A percentile compares a stretch with the other conserved stretches of the same genome.
phyloP scores from a whole-genome alignment of 2,888 invertebrate species.

The Fabriciana adippe region DNA sequence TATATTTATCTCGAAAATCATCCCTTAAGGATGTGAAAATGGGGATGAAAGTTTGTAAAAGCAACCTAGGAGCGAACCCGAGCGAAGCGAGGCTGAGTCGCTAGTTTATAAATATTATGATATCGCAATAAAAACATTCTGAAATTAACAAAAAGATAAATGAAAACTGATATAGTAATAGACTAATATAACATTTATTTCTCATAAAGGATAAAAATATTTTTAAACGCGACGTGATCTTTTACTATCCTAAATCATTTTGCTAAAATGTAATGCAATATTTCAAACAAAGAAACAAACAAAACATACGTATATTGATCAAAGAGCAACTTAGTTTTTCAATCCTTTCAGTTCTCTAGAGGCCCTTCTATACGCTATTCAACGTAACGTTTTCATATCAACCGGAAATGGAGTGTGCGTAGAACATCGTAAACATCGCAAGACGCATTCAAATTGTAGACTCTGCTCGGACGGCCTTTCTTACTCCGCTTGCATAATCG shows the following conservation, averaged over 20 bases:
- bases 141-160: too few species aligned
- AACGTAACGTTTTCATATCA: conserved; percentile 65
- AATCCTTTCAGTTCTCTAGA: conserved; percentile 30
- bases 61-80: too few species aligned
- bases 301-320: conserved; percentile 33
- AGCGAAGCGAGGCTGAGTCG: too few species aligned
- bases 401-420: conserved; percentile 72
- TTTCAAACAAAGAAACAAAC: neutral
- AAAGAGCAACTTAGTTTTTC: conserved; percentile 43
- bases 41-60: too few species aligned
- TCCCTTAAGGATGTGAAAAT: too few species aligned
- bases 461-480: conserved; percentile 48
- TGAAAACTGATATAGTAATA: too few species aligned
- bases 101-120: too few species aligned
- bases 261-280: neutral
- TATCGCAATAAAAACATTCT: too few species aligned
- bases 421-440: conserved; percentile 64
- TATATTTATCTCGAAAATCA: too few species aligned
- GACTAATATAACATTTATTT: too few species aligned
- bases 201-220: neutral
- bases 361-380: conserved; percentile 46
- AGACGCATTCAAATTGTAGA: conserved; percentile 74
- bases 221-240: neutral
- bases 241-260: neutral
- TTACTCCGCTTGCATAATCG: conserved; percentile 62